A percentile compares a stretch with the other conserved stretches of the same genome.
Conservation (phyloP, 2,888 invertebrate species). For the Tholera decimalis region DNA sequence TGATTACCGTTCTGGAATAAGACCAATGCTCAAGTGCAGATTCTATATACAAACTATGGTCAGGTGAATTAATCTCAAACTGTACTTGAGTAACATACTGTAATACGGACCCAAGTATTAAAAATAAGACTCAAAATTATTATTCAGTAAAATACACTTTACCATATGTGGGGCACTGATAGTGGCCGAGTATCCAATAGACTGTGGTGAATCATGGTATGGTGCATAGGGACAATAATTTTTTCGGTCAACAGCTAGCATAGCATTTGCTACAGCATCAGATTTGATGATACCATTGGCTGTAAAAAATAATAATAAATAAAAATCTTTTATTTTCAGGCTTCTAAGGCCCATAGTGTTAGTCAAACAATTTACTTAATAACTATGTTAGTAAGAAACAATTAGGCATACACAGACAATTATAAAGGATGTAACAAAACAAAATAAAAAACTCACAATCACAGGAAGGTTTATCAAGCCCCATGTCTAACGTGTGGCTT, state of each 20-base stretch:
- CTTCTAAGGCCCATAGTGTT: no score
- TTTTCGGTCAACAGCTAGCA: slow-evolving; percentile 96
- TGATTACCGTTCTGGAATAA: no score
- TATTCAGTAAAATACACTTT: slow-evolving; percentile 53
- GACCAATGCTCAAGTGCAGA: no score
- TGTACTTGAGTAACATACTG: neutral
- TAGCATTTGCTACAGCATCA: slow-evolving; percentile 94
- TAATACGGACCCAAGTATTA: neutral
- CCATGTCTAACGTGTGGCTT: no score
- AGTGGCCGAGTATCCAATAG: slow-evolving; percentile 98
- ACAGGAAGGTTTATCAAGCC: no score
- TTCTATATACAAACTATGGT: no score
- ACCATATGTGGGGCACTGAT: slow-evolving; percentile 99
- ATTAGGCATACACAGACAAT: no score
- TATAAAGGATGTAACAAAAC: no score
- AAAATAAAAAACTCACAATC: no score
- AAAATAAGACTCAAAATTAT: neutral
- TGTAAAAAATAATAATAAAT: slow-evolving; percentile 82
- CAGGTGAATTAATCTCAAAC: neutral
- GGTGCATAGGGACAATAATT: slow-evolving; percentile 95
- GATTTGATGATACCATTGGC: slow-evolving; percentile 95
- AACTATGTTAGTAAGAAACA: no score
- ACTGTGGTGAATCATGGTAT: slow-evolving; percentile 97
- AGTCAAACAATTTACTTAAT: no score
- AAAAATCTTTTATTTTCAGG: no score